These are phyloP conservation scores for Dryomyza anilis DNA, from an alignment of 2,888 invertebrate genomes.

Conservation along the genomic window DNA sequence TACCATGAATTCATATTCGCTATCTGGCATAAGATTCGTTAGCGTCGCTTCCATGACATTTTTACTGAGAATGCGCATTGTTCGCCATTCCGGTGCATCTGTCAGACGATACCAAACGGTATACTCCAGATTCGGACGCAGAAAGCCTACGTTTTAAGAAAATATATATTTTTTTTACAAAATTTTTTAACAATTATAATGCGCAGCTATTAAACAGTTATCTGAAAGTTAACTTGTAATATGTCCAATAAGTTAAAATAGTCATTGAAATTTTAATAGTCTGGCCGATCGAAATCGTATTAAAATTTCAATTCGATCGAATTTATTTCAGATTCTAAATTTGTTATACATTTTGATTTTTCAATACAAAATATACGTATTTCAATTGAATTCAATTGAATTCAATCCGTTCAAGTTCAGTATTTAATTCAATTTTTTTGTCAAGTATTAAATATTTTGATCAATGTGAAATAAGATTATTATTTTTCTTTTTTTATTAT, in stretches of 20 bases:
- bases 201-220: neutral
- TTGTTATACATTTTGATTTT: too few species aligned
- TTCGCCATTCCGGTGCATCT: conserved; percentile 81
- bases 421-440: too few species aligned
- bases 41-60: conserved; percentile 80
- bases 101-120: conserved; percentile 84
- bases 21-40: conserved; percentile 73
- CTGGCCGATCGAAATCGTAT: too few species aligned
- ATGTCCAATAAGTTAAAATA: neutral
- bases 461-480: too few species aligned
- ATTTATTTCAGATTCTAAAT: too few species aligned
- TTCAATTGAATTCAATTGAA: too few species aligned
- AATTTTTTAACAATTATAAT: neutral
- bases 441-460: too few species aligned
- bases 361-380: too few species aligned
- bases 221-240: neutral
- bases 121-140: conserved; percentile 78
- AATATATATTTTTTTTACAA: neutral
- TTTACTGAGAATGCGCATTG: conserved; percentile 74
- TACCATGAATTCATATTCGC: conserved; percentile 90
- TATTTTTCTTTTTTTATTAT: too few species aligned
- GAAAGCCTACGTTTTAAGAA: conserved; percentile 65
- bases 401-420: too few species aligned
- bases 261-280: neutral
- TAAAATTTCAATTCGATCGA: too few species aligned